A percentile compares a stretch with the other conserved stretches of the same genome.
phyloP scores from a whole-genome alignment of 2,797 vertebrate genomes.

The Tapera naevia region DNA sequence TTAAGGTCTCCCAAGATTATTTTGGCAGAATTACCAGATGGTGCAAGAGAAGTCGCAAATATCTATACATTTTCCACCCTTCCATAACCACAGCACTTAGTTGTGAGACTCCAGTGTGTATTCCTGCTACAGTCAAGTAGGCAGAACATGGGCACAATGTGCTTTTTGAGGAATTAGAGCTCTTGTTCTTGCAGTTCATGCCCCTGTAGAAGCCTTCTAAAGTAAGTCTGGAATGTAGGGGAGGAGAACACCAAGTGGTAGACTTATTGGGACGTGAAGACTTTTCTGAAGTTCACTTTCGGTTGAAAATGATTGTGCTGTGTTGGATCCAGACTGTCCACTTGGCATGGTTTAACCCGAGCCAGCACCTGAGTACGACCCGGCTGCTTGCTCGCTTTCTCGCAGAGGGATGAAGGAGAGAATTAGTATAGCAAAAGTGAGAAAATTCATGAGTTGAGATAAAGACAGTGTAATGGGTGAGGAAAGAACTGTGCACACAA shows the following conservation, averaged over 20 bases:
- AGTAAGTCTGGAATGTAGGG: not conserved
- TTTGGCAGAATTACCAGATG: not conserved
- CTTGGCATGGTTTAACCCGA: too few species aligned
- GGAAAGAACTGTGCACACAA: too few species aligned
- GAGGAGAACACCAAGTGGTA: not conserved
- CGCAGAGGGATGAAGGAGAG: too few species aligned
- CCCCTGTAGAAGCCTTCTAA: not conserved
- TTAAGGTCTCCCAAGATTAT: not conserved
- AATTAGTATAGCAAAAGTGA: too few species aligned
- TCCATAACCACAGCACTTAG: not conserved
- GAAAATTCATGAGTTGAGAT: too few species aligned
- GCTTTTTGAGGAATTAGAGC: not conserved
- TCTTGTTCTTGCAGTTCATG: not conserved
- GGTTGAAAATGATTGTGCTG: not conserved
- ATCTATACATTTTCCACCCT: not conserved
- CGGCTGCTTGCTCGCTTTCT: too few species aligned
- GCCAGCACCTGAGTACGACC: too few species aligned
- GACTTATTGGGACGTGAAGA: not conserved
- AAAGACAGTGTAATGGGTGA: too few species aligned
- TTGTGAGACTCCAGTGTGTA: not conserved
- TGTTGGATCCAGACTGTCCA: not conserved
- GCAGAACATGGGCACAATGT: not conserved
- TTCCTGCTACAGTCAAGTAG: not conserved
- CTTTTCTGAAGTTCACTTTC: not conserved
- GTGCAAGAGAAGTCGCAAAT: not conserved